Evolutionary conservation across 2,113 vertebrate genomes (phyloP).

Genomic region (Scalopus aquaticus): DNA sequence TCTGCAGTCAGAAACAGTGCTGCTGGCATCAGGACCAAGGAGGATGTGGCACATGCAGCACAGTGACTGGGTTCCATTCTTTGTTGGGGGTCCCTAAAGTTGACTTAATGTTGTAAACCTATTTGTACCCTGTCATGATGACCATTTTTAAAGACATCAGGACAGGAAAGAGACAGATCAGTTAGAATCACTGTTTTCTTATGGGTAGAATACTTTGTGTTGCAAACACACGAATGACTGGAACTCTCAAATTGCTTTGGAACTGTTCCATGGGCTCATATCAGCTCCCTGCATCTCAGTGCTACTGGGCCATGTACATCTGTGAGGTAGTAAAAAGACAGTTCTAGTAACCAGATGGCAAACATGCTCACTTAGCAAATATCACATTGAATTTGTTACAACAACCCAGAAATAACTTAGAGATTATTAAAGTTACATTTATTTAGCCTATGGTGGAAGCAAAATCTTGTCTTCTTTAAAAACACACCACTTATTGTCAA

Average conservation of each 20-base stretch:
- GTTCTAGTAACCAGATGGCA: constrained; percentile 79
- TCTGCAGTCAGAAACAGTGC: not conserved
- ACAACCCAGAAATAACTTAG: constrained; percentile 33
- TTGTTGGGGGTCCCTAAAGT: not conserved
- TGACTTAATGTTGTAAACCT: not conserved
- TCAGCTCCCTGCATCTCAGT: constrained; percentile 26
- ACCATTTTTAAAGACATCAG: constrained; percentile 45
- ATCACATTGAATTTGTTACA: constrained; percentile 75
- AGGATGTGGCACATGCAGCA: not conserved
- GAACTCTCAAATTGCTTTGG: constrained; percentile 60
- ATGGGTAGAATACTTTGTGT: constrained; percentile 44
- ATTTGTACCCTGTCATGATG: not conserved
- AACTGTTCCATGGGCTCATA: constrained; percentile 49
- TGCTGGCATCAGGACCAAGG: not conserved
- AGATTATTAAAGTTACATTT: constrained; percentile 74
- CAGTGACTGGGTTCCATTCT: not conserved
- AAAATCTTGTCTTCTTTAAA: constrained; percentile 73
- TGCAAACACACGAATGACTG: constrained; percentile 51
- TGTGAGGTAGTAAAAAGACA: constrained; percentile 62
- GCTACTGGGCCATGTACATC: constrained; percentile 60
- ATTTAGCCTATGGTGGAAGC: constrained; percentile 70
- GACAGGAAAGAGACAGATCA: constrained; percentile 46
- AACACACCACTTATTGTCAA: constrained; percentile 68
- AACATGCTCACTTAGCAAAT: constrained; percentile 74
- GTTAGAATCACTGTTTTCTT: constrained; percentile 35